Conservation (phyloP, 1,140 invertebrate genomes). For the Caenorhabditis briggsae region DNA sequence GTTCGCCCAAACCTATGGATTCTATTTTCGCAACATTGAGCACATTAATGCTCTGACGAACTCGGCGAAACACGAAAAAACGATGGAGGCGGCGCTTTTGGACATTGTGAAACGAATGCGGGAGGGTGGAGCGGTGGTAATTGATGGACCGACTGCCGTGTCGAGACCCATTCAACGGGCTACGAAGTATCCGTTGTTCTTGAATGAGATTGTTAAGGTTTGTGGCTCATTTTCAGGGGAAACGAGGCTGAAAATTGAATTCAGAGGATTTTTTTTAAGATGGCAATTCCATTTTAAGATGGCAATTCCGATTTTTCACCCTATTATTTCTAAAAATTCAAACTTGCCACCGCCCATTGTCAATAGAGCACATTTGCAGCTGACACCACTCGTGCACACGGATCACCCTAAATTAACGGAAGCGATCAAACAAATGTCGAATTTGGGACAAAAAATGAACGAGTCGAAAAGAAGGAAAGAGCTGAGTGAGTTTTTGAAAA, state of each 20-base stretch:
- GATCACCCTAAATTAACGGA: conserved; percentile 75
- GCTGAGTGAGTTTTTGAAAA: conserved; percentile 63
- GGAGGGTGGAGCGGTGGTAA: conserved; percentile 68
- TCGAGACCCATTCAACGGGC: conserved; percentile 71
- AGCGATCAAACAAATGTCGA: conserved; percentile 71
- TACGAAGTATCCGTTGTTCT: conserved; percentile 74
- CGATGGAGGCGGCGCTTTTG: conserved; percentile 64
- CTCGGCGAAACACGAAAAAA: conserved; percentile 67
- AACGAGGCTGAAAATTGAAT: neutral
- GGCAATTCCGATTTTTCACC: neutral
- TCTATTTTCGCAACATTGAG: conserved; percentile 72
- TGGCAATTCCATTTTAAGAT: too few relatives aligned
- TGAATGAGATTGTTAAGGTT: conserved; percentile 73
- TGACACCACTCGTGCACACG: conserved; percentile 68
- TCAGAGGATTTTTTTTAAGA: neutral
- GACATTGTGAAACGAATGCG: conserved; percentile 69
- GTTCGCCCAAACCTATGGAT: conserved; percentile 70
- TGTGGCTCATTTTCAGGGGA: neutral
- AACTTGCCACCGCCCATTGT: neutral
- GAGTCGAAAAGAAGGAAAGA: conserved; percentile 74
- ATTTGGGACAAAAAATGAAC: conserved; percentile 73
- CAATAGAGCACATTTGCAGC: conserved; percentile 34
- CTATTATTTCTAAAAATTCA: neutral
- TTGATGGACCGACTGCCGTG: conserved; percentile 71
- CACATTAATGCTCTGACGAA: conserved; percentile 69